Evolutionary conservation across 2,888 invertebrate species (phyloP), one percentile per base, ranked within the genome.

Genomic region (Ophraella communa): DNA sequence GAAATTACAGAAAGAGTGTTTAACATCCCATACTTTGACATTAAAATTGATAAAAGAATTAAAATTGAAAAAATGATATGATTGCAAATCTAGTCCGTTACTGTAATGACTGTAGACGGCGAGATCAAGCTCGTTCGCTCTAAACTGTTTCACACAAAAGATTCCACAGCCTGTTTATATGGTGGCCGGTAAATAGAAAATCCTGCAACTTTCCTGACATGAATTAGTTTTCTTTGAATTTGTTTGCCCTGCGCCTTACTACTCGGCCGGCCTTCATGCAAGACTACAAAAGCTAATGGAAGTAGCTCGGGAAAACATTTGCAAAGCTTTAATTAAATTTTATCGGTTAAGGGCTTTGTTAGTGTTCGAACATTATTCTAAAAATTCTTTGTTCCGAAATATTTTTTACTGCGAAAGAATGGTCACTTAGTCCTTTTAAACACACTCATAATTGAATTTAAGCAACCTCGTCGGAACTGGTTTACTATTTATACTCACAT

Each of bases 181-280:
- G 47, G 45, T 64, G 33, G 27, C 45, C 61, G 47, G 49, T 53
- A 49, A 66, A 66, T 61, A 61, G 63, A 60, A 60, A 64, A 66
- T 59, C 24, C 62, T 45, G 39, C 42, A 42, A 63, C 42, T 57
- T 53, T 39, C 52, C 47, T 51, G 52, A 45, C 56, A 55, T 47
- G 57, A 63, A 66, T 66, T 54, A 61, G 63, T 61, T 66, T 64
- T 47, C 66, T 66, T 66, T 61, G 61, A 57, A 66, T 66, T 61
- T 54, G 47, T 53, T 58, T 44, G 58, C 5, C 59, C 55, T 53
- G 53, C 35, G 52, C 54, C 55, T 39, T 10, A n/a, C 10, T n/a
- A 8, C 53, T 21, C 18, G 11, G 33, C 30, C 14, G 18, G 33
- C 21, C 35, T 35, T 14, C 11, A 33, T 42, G 24, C 47, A 21